A percentile compares a stretch with the other conserved stretches of the same genome.
phyloP scores from a whole-genome alignment of 2,797 vertebrate species.

The Sus cebifrons region DNA sequence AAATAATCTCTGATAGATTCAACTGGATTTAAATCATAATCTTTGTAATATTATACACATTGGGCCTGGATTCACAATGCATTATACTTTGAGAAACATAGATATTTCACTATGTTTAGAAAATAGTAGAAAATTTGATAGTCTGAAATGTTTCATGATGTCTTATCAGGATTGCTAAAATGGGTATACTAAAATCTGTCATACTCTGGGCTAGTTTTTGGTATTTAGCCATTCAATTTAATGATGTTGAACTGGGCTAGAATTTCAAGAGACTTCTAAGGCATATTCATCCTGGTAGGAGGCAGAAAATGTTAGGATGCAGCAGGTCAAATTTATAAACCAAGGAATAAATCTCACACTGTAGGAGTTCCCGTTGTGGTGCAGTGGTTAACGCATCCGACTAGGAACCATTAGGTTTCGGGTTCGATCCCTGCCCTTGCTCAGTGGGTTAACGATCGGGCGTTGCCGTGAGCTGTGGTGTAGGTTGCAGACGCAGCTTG shows the following conservation, averaged over 20 bases:
- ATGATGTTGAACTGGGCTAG: not conserved
- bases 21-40: not conserved
- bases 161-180: not conserved
- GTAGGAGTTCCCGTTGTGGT: not conserved
- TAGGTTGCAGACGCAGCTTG: too few species aligned
- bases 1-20: constrained; percentile 30
- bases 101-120: not conserved
- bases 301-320: not conserved
- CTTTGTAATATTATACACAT: not conserved
- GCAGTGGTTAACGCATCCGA: too few species aligned
- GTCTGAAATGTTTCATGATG: not conserved
- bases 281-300: not conserved
- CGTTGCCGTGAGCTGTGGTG: too few species aligned
- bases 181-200: not conserved
- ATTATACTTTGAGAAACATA: constrained; percentile 35
- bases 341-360: not conserved
- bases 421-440: too few species aligned
- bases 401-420: too few species aligned
- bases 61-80: not conserved
- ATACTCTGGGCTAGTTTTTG: not conserved
- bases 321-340: not conserved
- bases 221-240: not conserved
- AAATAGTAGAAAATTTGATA: constrained; percentile 19
- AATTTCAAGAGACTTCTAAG: not conserved
- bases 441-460: too few species aligned